Percentiles rank a stretch among this genome's conserved stretches.
These are phyloP conservation scores for Agraylea sexmaculata DNA, from an alignment of 1,140 invertebrate genomes.

Conservation along the genomic window DNA sequence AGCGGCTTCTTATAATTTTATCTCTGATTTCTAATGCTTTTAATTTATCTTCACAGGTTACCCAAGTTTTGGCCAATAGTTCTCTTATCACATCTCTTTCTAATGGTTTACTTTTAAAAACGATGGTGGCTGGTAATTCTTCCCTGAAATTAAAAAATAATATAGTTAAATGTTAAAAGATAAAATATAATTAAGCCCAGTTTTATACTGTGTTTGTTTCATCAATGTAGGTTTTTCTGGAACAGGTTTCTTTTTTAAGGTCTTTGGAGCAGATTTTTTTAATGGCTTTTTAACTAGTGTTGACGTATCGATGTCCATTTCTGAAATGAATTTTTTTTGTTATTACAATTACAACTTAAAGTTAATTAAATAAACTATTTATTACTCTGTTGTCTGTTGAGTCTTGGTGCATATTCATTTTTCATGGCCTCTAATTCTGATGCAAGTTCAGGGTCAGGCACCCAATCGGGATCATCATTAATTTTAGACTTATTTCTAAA, in stretches of 20 bases:
- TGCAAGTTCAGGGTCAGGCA: slow-evolving; percentile 39
- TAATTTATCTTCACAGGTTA: slow-evolving; percentile 12
- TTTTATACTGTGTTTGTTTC: too few relatives aligned
- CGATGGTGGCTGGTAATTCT: background rate
- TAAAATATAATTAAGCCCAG: too few relatives aligned
- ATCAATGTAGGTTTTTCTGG: slow-evolving; percentile 4
- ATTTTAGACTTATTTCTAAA: slow-evolving; percentile 31
- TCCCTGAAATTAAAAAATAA: slow-evolving; percentile 4
- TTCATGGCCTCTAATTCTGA: slow-evolving; percentile 42
- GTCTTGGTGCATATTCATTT: slow-evolving; percentile 20
- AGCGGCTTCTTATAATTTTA: slow-evolving; percentile 10
- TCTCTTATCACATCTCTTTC: slow-evolving; percentile 13
- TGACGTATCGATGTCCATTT: background rate
- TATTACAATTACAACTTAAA: background rate
- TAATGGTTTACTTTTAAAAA: slow-evolving; percentile 4
- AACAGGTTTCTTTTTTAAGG: background rate
- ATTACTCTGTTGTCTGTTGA: slow-evolving; percentile 18
- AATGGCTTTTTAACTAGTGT: too few relatives aligned
- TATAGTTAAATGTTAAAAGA: too few relatives aligned
- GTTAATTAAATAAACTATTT: background rate
- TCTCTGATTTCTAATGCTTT: slow-evolving; percentile 16
- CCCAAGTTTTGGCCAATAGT: slow-evolving; percentile 10
- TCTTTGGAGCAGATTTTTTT: too few relatives aligned
- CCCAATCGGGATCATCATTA: slow-evolving; percentile 40
- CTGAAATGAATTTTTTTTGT: background rate